Evolutionary conservation across 2,797 vertebrate genomes (phyloP).

Genomic region (Staurois parvus): DNA sequence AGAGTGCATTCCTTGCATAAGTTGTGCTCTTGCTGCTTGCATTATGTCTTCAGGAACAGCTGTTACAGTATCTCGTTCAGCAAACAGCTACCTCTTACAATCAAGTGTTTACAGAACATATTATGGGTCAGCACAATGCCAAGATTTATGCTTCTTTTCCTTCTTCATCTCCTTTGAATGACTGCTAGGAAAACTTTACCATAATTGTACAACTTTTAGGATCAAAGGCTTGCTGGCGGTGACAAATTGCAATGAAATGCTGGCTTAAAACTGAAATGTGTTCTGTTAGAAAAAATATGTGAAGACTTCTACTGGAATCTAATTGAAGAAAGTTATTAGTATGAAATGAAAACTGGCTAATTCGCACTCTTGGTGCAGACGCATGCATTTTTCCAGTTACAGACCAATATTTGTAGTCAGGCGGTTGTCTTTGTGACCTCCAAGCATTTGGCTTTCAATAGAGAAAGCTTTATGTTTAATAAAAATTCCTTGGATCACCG

Average conservation of each 20-base stretch:
- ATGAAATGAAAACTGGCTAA: constrained; percentile 26
- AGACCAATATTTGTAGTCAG: not conserved
- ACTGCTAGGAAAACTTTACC: constrained; percentile 30
- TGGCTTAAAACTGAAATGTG: not conserved
- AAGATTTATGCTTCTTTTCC: constrained; percentile 19
- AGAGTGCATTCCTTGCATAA: constrained; percentile 37
- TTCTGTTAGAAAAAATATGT: not conserved
- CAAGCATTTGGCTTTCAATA: constrained; percentile 1
- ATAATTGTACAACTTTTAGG: constrained; percentile 48
- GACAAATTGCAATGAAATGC: constrained; percentile 39
- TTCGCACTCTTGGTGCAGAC: constrained; percentile 28
- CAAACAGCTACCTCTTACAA: constrained; percentile 22
- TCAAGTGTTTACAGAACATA: constrained; percentile 35
- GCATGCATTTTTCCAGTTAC: constrained; percentile 5
- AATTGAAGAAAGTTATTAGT: constrained; percentile 4
- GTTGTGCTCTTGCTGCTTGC: constrained; percentile 27
- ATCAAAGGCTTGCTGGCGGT: constrained; percentile 46
- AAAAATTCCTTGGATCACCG: constrained; percentile 8
- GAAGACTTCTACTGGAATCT: not conserved
- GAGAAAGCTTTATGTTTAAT: not conserved
- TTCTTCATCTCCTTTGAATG: constrained; percentile 9
- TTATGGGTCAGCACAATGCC: constrained; percentile 41
- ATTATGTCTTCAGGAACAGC: constrained; percentile 33
- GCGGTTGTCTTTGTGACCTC: constrained; percentile 5
- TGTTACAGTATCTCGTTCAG: constrained; percentile 33